Conservation (phyloP, 1,140 invertebrate genomes). For the Panagrolaimus sp. region DNA sequence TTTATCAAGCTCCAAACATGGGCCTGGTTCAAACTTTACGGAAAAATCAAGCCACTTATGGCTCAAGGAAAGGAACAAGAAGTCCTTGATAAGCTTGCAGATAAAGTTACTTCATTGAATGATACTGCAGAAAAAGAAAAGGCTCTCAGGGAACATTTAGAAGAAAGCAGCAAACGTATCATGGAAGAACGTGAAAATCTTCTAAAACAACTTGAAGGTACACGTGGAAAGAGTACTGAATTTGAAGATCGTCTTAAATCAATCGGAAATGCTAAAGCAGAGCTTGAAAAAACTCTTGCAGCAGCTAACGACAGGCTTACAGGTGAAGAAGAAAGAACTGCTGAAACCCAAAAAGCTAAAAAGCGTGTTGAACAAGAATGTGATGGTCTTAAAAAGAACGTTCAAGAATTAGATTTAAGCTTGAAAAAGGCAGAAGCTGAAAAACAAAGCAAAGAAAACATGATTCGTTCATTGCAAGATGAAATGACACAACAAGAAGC, state of each 20-base stretch:
- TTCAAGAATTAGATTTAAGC: slow-evolving; percentile 58
- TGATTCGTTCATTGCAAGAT: slow-evolving; percentile 87
- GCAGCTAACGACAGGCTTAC: slow-evolving; percentile 36
- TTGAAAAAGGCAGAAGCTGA: slow-evolving; percentile 69
- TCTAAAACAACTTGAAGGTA: slow-evolving; percentile 30
- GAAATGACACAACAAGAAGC: slow-evolving; percentile 84
- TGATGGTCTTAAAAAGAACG: slow-evolving; percentile 49
- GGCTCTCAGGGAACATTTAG: slow-evolving; percentile 75
- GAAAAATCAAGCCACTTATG: slow-evolving; percentile 53
- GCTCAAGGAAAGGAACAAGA: slow-evolving; percentile 91
- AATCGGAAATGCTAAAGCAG: slow-evolving; percentile 62
- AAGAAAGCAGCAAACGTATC: slow-evolving; percentile 87
- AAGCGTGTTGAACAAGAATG: slow-evolving; percentile 48
- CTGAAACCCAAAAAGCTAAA: slow-evolving; percentile 37
- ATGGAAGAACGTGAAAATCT: slow-evolving; percentile 71
- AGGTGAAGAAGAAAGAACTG: slow-evolving; percentile 40
- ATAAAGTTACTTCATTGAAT: slow-evolving; percentile 84
- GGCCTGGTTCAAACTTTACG: slow-evolving; percentile 73
- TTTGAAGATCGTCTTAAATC: slow-evolving; percentile 33
- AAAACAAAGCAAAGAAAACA: slow-evolving; percentile 91
- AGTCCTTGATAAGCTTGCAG: slow-evolving; percentile 90
- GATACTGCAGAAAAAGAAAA: slow-evolving; percentile 76
- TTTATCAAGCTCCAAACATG: slow-evolving; percentile 96
- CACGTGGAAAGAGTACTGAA: slow-evolving; percentile 23
- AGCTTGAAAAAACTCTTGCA: slow-evolving; percentile 66